Conservation (phyloP, 1,140 invertebrate genomes). For the Drosophila punjabiensis region DNA sequence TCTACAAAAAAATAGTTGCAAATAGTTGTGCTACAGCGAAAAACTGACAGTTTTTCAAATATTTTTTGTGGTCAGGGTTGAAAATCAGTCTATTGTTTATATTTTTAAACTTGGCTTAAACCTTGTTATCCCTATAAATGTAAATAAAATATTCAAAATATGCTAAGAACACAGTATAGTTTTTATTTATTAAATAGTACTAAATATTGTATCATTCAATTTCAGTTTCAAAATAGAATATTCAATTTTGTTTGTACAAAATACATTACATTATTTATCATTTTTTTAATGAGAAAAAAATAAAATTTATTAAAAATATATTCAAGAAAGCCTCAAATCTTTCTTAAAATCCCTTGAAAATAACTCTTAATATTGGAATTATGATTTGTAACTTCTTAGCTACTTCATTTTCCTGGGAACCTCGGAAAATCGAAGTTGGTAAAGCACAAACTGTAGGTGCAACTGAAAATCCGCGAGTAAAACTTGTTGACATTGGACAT, state of each 20-base stretch:
- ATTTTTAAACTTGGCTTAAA: neutral
- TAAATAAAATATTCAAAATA: neutral
- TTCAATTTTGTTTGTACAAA: neutral
- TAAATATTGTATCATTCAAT: neutral
- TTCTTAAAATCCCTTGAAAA: neutral
- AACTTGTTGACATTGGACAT: slow-evolving; percentile 57
- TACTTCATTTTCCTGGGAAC: neutral
- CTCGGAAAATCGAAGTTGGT: neutral
- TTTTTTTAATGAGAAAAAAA: too few species aligned
- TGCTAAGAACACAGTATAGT: neutral
- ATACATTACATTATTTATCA: too few species aligned
- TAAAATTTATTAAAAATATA: neutral
- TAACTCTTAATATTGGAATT: neutral
- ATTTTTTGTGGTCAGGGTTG: neutral
- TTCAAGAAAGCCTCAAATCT: neutral
- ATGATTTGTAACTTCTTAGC: neutral
- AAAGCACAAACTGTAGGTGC: slow-evolving; percentile 1
- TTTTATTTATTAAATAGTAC: neutral
- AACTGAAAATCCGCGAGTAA: slow-evolving; percentile 24
- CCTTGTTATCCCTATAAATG: neutral
- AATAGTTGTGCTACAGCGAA: neutral
- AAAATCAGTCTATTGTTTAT: neutral
- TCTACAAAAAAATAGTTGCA: neutral
- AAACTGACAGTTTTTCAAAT: neutral
- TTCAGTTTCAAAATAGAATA: neutral